Evolutionary conservation across 2,888 invertebrate genomes (phyloP).

Genomic region (Nasonia oneida): DNA sequence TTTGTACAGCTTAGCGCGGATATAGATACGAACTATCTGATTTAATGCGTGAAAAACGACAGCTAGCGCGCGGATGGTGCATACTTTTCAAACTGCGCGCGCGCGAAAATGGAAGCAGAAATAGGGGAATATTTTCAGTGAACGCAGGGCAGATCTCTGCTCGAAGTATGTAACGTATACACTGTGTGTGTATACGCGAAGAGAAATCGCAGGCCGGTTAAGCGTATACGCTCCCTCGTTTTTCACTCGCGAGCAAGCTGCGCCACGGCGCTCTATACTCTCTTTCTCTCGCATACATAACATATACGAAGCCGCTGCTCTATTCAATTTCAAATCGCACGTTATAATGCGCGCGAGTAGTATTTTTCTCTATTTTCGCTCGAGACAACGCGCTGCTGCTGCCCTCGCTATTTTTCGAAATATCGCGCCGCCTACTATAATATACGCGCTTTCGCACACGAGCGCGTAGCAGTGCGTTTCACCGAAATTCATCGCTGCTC

Average conservation of each 20-base stretch:
- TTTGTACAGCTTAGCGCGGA: no score
- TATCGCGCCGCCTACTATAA: neutral
- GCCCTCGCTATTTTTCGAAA: neutral
- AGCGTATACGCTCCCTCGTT: conserved; percentile 33
- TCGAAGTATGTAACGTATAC: neutral
- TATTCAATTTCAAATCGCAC: conserved; percentile 56
- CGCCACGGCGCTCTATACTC: neutral
- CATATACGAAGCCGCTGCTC: neutral
- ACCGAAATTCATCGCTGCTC: neutral
- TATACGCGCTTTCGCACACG: neutral
- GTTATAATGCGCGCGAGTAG: conserved; percentile 28
- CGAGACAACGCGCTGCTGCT: neutral
- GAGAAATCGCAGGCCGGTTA: conserved; percentile 43
- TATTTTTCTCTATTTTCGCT: conserved; percentile 34
- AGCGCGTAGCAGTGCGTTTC: no score
- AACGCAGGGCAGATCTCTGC: neutral
- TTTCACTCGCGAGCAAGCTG: conserved; percentile 44
- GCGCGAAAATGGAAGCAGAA: neutral
- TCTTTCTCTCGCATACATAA: neutral
- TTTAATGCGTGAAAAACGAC: neutral
- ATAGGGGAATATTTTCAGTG: conserved; percentile 23
- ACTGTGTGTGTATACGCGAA: neutral
- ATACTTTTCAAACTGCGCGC: neutral
- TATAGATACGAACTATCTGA: no score
- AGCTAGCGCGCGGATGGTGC: neutral